Conservation (phyloP, 2,797 vertebrate genomes). For the Hafferia zeledoni region DNA sequence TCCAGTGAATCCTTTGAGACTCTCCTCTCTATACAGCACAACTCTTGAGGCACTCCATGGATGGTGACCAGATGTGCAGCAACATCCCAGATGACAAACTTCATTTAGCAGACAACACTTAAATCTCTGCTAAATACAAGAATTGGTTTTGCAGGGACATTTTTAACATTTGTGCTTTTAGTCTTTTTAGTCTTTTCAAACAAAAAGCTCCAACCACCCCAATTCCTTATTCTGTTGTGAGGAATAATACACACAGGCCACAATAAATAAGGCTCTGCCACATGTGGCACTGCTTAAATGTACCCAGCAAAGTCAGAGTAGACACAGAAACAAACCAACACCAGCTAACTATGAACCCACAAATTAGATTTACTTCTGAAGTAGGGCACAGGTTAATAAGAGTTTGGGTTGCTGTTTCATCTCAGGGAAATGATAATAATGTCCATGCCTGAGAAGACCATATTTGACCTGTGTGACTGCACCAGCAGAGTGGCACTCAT, state of each 20-base stretch:
- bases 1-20: neutral
- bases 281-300: rapidly evolving
- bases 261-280: neutral
- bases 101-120: neutral
- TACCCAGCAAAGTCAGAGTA: neutral
- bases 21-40: neutral
- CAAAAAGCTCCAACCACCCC: neutral
- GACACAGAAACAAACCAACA: neutral
- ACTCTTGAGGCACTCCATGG: neutral
- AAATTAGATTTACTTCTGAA: slow-evolving; percentile 26
- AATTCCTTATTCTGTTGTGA: neutral
- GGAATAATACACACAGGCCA: neutral
- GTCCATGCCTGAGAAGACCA: neutral
- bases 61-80: neutral
- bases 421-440: neutral
- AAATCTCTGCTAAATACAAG: neutral
- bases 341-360: neutral
- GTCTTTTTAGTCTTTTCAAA: neutral
- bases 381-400: neutral
- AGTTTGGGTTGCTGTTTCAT: slow-evolving; percentile 12
- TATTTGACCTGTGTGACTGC: neutral
- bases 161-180: neutral
- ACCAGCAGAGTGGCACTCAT: rapidly evolving
- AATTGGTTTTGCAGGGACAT: neutral
- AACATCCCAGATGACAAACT: neutral